Evolutionary conservation across 2,113 vertebrate genomes (phyloP).

Genomic region (Piprites chloris): DNA sequence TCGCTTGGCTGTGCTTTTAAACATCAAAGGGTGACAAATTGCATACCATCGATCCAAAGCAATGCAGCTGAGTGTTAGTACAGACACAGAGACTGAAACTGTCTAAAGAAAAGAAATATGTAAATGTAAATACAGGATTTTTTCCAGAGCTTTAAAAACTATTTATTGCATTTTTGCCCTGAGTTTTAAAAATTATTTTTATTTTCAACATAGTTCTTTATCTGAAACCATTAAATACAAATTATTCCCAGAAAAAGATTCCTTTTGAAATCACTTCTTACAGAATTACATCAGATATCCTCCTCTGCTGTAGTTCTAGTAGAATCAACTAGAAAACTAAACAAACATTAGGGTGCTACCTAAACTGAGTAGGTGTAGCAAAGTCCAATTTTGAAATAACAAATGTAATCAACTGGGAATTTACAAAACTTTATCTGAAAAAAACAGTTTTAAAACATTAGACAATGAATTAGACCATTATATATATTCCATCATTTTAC

Average conservation of each 20-base stretch:
- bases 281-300: not conserved
- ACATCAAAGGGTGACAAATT: constrained; percentile 96
- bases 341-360: not conserved
- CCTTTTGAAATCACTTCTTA: not conserved
- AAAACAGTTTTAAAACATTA: not conserved
- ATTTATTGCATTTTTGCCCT: not conserved
- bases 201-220: not conserved
- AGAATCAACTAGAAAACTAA: not conserved
- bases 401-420: not conserved
- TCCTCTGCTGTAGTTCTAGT: not conserved
- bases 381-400: not conserved
- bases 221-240: not conserved
- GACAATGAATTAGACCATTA: not conserved
- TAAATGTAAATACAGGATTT: not conserved
- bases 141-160: not conserved
- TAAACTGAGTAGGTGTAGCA: not conserved
- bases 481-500: not conserved
- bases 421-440: not conserved
- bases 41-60: constrained; percentile 97
- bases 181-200: not conserved
- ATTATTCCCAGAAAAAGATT: not conserved
- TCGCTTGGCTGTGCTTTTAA: constrained; percentile 94
- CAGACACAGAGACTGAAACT: constrained; percentile 94
- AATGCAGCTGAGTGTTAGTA: constrained; percentile 94
- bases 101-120: constrained; percentile 76